These are phyloP conservation scores for Lamellibrachia luymesi DNA, from an alignment of 1,140 invertebrate species.

Conservation along the genomic window DNA sequence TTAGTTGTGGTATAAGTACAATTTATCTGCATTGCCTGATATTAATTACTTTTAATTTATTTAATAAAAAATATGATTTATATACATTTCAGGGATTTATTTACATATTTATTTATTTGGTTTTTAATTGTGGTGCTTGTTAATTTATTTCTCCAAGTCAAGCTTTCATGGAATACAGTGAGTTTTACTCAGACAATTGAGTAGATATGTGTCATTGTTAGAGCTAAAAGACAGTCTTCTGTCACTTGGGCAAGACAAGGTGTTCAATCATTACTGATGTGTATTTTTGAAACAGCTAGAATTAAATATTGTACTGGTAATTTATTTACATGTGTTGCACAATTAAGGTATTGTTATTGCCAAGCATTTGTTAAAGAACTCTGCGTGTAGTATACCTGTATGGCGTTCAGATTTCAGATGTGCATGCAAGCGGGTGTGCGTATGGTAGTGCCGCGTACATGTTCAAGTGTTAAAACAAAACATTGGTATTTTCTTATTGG, in stretches of 20 bases:
- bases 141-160: too few species aligned
- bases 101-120: too few species aligned
- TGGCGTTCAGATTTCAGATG: too few species aligned
- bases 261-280: neutral
- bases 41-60: neutral
- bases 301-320: neutral
- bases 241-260: neutral
- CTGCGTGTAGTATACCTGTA: neutral
- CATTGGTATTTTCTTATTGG: neutral
- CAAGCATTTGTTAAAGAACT: neutral
- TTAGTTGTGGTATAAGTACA: neutral
- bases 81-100: too few species aligned
- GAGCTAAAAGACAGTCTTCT: neutral
- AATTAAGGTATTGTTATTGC: neutral
- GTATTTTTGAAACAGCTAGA: too few species aligned
- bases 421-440: neutral
- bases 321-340: neutral
- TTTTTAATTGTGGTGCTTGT: too few species aligned
- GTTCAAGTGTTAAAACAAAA: neutral
- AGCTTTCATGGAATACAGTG: too few species aligned
- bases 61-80: neutral
- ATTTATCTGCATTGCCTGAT: neutral
- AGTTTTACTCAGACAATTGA: neutral
- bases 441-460: neutral
- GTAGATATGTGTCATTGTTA: neutral